Evolutionary conservation across 2,888 invertebrate genomes (phyloP).

Genomic region (Galerucella pusilla): DNA sequence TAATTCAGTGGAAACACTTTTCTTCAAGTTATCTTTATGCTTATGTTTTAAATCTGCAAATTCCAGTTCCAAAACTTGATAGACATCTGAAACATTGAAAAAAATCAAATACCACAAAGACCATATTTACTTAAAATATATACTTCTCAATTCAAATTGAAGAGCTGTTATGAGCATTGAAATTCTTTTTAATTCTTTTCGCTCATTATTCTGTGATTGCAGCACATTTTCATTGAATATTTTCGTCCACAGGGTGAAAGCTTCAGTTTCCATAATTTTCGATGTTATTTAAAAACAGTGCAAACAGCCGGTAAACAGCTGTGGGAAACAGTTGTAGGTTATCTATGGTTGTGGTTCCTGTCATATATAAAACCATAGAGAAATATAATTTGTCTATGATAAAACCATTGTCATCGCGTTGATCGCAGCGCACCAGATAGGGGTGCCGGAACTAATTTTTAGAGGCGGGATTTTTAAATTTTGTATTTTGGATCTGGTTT

Average conservation of each 20-base stretch:
- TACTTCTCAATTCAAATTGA: constrained; percentile 51
- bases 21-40: constrained; percentile 35
- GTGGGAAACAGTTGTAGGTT: constrained; percentile 3
- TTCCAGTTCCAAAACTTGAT: constrained; percentile 35
- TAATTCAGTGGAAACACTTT: constrained; percentile 16
- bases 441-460: too few relatives aligned
- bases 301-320: too few relatives aligned
- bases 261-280: constrained; percentile 20
- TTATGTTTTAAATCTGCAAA: constrained; percentile 34
- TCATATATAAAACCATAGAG: too few relatives aligned
- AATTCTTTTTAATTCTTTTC: constrained; percentile 44
- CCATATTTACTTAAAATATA: neutral
- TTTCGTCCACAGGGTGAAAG: constrained; percentile 48
- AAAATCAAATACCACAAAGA: constrained; percentile 8
- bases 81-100: constrained; percentile 36
- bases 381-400: too few relatives aligned
- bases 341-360: neutral
- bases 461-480: too few relatives aligned
- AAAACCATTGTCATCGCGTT: too few relatives aligned
- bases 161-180: constrained; percentile 48
- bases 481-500: too few relatives aligned
- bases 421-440: too few relatives aligned
- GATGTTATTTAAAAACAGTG: too few relatives aligned
- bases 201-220: constrained; percentile 47
- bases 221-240: constrained; percentile 48